Conservation (phyloP, 2,113 vertebrate genomes). For the Aplodontia rufa region DNA sequence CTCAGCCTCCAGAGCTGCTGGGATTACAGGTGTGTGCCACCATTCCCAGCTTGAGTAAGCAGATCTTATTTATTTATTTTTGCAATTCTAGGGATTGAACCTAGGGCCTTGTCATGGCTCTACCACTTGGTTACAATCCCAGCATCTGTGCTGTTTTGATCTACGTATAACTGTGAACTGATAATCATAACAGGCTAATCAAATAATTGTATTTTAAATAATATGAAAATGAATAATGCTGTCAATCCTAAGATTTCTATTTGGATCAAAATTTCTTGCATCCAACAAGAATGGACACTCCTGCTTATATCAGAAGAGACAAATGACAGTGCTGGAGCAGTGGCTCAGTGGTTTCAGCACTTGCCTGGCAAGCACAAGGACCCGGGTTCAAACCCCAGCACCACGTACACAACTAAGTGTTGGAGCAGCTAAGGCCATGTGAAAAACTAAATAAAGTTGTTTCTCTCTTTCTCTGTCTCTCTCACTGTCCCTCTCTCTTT, state of each 20-base stretch:
- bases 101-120: background rate
- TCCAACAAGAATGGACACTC: background rate
- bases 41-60: no score
- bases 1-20: no score
- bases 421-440: no score
- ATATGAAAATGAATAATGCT: background rate
- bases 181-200: background rate
- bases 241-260: background rate
- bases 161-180: background rate
- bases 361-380: no score
- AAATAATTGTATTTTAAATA: background rate
- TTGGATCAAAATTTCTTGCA: constrained; percentile 17
- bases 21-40: no score
- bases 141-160: background rate
- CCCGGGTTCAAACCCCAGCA: no score
- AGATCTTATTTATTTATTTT: background rate
- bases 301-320: background rate
- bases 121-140: background rate
- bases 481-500: no score
- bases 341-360: no score
- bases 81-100: background rate
- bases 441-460: no score
- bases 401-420: no score
- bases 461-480: no score
- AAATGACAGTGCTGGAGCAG: no score